phyloP scores from a whole-genome alignment of 2,888 invertebrate genomes.

The Apodemia mormo region DNA sequence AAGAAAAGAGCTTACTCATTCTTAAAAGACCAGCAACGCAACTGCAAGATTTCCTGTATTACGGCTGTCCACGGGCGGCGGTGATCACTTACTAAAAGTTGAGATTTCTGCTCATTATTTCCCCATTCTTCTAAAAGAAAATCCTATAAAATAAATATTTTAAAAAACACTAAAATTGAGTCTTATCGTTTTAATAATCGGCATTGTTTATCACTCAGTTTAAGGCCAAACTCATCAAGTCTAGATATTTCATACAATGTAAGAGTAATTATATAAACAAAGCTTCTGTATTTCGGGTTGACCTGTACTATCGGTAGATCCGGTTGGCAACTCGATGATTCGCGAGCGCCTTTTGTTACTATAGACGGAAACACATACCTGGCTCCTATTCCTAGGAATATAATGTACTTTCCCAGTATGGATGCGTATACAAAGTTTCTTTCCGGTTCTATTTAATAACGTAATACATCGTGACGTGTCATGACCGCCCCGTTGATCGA shows the following conservation, averaged over 20 bases:
- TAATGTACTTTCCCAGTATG: neutral
- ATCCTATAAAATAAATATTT: too few species aligned
- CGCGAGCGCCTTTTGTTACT: conserved; percentile 11
- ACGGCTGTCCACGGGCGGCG: too few species aligned
- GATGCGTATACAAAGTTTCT: neutral
- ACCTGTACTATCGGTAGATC: conserved; percentile 55
- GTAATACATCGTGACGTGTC: too few species aligned
- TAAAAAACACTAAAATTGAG: neutral
- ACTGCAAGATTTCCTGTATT: too few species aligned
- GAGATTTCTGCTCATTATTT: too few species aligned
- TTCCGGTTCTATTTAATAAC: neutral
- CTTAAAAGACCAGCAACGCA: too few species aligned
- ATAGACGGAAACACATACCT: conserved; percentile 1
- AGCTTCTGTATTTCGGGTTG: conserved; percentile 46
- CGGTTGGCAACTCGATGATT: conserved; percentile 52
- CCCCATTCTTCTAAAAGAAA: too few species aligned
- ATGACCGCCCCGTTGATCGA: too few species aligned
- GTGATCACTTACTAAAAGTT: too few species aligned
- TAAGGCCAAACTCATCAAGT: conserved; percentile 11
- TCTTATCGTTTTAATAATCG: neutral
- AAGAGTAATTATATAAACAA: conserved; percentile 34
- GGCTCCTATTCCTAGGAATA: conserved; percentile 3
- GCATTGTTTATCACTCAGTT: neutral
- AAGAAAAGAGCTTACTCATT: too few species aligned
- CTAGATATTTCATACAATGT: conserved; percentile 1